These are phyloP conservation scores for Venturia canescens DNA, from an alignment of 1,140 invertebrate genomes.

Conservation along the genomic window DNA sequence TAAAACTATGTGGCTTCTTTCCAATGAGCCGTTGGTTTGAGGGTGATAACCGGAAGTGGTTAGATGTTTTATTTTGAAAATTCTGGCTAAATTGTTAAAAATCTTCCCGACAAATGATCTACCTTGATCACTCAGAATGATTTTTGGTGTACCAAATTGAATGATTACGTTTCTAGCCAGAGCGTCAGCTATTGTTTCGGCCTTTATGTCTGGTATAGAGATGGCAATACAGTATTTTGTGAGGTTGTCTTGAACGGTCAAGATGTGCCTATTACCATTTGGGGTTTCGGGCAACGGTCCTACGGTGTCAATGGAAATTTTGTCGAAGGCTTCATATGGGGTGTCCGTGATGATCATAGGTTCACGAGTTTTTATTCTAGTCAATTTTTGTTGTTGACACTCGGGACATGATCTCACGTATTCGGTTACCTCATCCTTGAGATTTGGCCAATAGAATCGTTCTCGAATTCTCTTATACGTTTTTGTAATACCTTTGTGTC, in stretches of 20 bases:
- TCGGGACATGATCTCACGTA: neutral
- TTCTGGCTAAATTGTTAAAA: conserved; percentile 54
- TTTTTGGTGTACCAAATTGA: conserved; percentile 57
- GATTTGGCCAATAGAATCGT: conserved; percentile 30
- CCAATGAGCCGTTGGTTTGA: too few species aligned
- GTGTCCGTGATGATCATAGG: conserved; percentile 30
- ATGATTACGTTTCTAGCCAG: conserved; percentile 33
- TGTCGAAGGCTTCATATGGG: conserved; percentile 52
- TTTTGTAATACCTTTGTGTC: conserved; percentile 19
- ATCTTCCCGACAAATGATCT: conserved; percentile 53
- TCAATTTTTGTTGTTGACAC: conserved; percentile 4
- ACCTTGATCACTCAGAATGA: conserved; percentile 61
- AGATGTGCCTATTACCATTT: neutral
- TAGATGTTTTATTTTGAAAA: conserved; percentile 46
- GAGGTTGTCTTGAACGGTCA: conserved; percentile 61
- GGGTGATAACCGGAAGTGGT: conserved; percentile 53
- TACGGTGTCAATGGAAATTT: conserved; percentile 6
- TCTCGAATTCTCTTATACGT: conserved; percentile 1
- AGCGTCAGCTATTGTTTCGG: conserved; percentile 52
- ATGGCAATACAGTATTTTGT: conserved; percentile 58
- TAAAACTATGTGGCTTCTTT: conserved; percentile 56
- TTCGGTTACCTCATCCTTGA: conserved; percentile 17
- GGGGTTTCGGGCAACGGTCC: neutral
- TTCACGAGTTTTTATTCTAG: conserved; percentile 23
- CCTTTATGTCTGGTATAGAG: conserved; percentile 52